phyloP scores from a whole-genome alignment of 2,797 vertebrate genomes.

The Sibirionetta formosa region DNA sequence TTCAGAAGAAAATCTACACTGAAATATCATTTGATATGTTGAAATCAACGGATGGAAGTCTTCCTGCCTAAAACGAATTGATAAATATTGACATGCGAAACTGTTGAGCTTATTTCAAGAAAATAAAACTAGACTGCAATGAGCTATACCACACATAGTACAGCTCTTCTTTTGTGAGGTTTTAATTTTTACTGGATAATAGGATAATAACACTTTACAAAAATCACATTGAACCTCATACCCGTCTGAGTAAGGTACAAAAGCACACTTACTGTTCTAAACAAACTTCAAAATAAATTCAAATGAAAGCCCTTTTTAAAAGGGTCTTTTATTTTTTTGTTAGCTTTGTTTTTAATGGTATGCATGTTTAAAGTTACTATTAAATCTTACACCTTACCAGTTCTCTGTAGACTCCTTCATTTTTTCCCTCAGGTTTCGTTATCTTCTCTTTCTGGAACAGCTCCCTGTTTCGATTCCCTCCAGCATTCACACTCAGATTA shows the following conservation, averaged over 20 bases:
- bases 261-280: background rate
- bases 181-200: background rate
- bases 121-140: background rate
- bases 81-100: background rate
- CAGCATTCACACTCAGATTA: slow-evolving; percentile 88
- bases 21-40: background rate
- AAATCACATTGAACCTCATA: background rate
- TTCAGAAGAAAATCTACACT: background rate
- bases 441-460: slow-evolving; percentile 91
- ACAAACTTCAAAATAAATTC: background rate
- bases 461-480: slow-evolving; percentile 88
- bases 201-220: no score
- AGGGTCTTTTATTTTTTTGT: background rate
- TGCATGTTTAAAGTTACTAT: background rate
- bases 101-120: background rate
- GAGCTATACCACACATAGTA: background rate
- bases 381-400: slow-evolving; percentile 87
- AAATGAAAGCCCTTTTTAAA: background rate
- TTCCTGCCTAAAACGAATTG: background rate
- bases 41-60: background rate
- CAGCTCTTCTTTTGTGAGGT: background rate
- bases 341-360: background rate
- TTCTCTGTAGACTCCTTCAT: slow-evolving; percentile 93
- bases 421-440: slow-evolving; percentile 83
- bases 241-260: background rate